phyloP scores from a whole-genome alignment of 2,113 vertebrate genomes.

The Dinomys branickii region DNA sequence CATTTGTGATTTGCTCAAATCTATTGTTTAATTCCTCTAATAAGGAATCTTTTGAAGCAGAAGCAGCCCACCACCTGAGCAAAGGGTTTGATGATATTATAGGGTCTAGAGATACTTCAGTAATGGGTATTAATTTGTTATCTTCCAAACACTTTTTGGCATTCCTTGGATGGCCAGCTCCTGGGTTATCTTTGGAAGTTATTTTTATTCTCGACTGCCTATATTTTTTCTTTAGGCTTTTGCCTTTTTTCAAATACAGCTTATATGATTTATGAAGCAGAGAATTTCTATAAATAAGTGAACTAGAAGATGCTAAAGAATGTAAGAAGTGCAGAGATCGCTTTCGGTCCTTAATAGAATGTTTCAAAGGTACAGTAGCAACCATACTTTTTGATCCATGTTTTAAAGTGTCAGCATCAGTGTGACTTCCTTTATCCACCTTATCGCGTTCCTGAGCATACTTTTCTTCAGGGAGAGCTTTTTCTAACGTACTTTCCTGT shows the following conservation, averaged over 20 bases:
- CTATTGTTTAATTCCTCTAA: conserved; percentile 92
- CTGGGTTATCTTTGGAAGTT: conserved; percentile 80
- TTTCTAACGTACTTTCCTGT: conserved; percentile 80
- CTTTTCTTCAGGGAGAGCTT: conserved; percentile 72
- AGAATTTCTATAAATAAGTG: conserved; percentile 91
- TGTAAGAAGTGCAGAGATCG: conserved; percentile 92
- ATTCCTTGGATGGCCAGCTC: conserved; percentile 77
- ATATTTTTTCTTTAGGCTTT: conserved; percentile 83
- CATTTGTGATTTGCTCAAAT: conserved; percentile 93
- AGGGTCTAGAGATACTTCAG: conserved; percentile 89
- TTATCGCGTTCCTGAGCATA: conserved; percentile 65
- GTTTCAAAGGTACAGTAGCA: conserved; percentile 84
- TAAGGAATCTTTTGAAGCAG: conserved; percentile 90
- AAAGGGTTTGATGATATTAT: conserved; percentile 90
- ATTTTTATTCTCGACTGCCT: conserved; percentile 83
- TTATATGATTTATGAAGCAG: conserved; percentile 92
- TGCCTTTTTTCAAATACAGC: conserved; percentile 90
- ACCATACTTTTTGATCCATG: conserved; percentile 52
- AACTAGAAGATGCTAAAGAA: conserved; percentile 90
- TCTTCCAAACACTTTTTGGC: conserved; percentile 76
- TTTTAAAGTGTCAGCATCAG: conserved; percentile 65
- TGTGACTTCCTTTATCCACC: conserved; percentile 60
- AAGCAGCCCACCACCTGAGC: conserved; percentile 94
- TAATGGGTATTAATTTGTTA: conserved; percentile 81
- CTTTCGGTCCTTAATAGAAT: conserved; percentile 92